phyloP scores from a whole-genome alignment of 2,113 vertebrate genomes.

The Sorex fumeus region DNA sequence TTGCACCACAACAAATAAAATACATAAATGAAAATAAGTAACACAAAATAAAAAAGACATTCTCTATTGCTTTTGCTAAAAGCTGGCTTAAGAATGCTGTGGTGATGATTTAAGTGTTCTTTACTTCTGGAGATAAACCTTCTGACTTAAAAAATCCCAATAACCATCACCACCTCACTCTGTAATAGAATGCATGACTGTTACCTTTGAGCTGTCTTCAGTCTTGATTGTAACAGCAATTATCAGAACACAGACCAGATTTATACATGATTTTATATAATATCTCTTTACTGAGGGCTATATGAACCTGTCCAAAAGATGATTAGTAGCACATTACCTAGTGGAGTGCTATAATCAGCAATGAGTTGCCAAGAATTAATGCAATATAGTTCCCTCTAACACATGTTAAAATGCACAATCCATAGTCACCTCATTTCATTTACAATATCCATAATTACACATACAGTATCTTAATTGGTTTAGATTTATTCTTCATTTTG shows the following conservation, averaged over 20 bases:
- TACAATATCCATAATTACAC: constrained; percentile 79
- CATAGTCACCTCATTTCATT: constrained; percentile 67
- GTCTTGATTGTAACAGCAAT: neutral
- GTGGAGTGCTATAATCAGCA: neutral
- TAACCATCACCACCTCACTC: neutral
- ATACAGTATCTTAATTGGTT: constrained; percentile 78
- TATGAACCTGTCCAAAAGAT: constrained; percentile 7
- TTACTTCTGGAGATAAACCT: neutral
- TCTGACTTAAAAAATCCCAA: neutral
- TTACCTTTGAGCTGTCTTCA: neutral
- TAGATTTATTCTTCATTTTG: constrained; percentile 75
- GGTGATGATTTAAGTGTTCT: neutral
- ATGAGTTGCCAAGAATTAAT: constrained; percentile 59
- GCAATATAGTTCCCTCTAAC: constrained; percentile 28
- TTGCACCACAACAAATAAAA: neutral
- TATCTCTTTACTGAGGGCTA: neutral
- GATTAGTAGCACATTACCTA: neutral
- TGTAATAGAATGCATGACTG: neutral
- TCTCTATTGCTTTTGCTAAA: neutral
- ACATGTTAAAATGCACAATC: constrained; percentile 26
- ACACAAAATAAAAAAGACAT: no score
- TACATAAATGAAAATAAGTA: no score
- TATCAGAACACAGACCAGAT: neutral
- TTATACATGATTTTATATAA: neutral
- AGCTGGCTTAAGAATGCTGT: neutral